A percentile compares a stretch with the other conserved stretches of the same genome.
Conservation (phyloP, 2,797 vertebrate species). For the Loriculus beryllinus region DNA sequence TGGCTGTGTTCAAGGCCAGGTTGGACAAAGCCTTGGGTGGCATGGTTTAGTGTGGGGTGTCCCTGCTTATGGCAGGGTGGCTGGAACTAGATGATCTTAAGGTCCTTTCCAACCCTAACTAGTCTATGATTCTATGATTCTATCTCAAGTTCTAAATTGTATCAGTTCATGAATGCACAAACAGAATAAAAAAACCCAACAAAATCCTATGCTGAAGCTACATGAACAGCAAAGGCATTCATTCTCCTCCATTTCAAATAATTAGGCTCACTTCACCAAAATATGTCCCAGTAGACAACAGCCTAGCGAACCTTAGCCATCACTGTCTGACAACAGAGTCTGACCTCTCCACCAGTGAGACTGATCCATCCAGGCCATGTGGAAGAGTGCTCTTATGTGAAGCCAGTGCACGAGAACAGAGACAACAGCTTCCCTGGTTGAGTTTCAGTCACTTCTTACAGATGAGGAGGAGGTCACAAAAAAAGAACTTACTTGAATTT, state of each 20-base stretch:
- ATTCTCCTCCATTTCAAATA: neutral
- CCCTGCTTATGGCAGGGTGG: no score
- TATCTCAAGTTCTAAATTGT: neutral
- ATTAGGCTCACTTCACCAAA: neutral
- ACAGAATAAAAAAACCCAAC: neutral
- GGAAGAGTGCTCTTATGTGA: neutral
- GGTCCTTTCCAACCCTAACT: no score
- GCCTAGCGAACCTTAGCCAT: neutral
- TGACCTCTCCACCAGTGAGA: neutral
- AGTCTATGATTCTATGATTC: no score
- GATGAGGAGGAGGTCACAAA: neutral
- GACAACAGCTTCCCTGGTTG: neutral
- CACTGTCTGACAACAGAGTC: neutral
- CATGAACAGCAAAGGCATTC: neutral
- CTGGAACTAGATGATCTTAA: no score
- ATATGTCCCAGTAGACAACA: neutral
- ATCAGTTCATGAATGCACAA: neutral
- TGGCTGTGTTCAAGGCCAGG: no score
- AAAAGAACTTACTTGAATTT: neutral
- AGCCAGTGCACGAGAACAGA: accelerated
- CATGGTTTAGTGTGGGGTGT: no score
- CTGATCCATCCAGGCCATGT: neutral
- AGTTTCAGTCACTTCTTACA: neutral
- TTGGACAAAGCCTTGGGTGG: no score
- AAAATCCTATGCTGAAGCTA: neutral